phyloP scores from a whole-genome alignment of 1,140 invertebrate species.

The Aplysia californica region DNA sequence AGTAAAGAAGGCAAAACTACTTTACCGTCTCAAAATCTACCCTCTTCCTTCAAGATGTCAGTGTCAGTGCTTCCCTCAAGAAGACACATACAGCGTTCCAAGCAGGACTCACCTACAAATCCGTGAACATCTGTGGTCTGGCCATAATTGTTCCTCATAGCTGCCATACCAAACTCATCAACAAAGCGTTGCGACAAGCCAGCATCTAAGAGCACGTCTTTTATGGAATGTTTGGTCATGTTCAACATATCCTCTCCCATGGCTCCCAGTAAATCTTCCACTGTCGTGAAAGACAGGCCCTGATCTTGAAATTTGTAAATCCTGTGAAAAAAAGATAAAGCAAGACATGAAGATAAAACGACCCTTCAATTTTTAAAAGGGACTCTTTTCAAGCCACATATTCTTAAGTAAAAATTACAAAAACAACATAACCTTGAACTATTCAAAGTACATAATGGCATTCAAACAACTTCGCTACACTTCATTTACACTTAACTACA shows the following conservation, averaged over 20 bases:
- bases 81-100: too few species aligned
- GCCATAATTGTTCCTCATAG: conserved; percentile 75
- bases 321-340: conserved; percentile 62
- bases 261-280: conserved; percentile 69
- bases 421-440: too few species aligned
- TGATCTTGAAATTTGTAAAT: conserved; percentile 73
- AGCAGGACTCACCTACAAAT: conserved; percentile 75
- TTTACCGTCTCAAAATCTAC: too few species aligned
- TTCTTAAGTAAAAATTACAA: too few species aligned
- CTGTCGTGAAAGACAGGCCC: conserved; percentile 69
- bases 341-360: not conserved
- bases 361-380: not conserved
- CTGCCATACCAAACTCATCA: conserved; percentile 72
- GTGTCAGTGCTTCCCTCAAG: too few species aligned
- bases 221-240: conserved; percentile 67
- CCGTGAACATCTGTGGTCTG: conserved; percentile 73
- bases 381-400: not conserved
- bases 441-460: too few species aligned
- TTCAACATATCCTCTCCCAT: conserved; percentile 71
- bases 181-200: conserved; percentile 70
- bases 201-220: conserved; percentile 65
- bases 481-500: too few species aligned
- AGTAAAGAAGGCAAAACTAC: too few species aligned
- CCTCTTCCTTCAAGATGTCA: too few species aligned
- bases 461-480: too few species aligned